phyloP scores from a whole-genome alignment of 1,140 invertebrate genomes.

The Hyposmocoma kahamanoa region DNA sequence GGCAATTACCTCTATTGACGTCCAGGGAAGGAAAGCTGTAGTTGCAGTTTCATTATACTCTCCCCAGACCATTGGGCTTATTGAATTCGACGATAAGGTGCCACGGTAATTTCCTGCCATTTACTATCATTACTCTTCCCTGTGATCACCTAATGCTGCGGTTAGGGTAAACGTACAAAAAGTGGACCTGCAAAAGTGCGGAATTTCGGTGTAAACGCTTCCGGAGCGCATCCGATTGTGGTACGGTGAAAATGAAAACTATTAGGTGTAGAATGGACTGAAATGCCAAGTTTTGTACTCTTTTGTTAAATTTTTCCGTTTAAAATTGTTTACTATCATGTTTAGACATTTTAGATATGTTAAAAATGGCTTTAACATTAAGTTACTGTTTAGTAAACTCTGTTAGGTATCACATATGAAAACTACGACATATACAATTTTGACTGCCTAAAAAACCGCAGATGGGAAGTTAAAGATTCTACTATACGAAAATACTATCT shows the following conservation, averaged over 20 bases:
- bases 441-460: too few species aligned
- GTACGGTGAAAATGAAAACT: neutral
- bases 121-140: constrained; percentile 64
- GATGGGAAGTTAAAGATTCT: too few species aligned
- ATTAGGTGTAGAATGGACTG: too few species aligned
- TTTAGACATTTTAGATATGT: too few species aligned
- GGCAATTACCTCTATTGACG: constrained; percentile 57
- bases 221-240: neutral
- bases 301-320: too few species aligned
- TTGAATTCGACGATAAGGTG: constrained; percentile 69
- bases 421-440: too few species aligned
- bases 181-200: neutral
- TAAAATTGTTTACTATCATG: too few species aligned
- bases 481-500: too few species aligned
- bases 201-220: constrained; percentile 1
- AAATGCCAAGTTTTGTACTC: too few species aligned
- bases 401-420: too few species aligned
- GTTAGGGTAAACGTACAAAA: constrained; percentile 27
- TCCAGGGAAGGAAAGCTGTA: constrained; percentile 30
- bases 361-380: too few species aligned
- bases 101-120: constrained; percentile 68
- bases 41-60: constrained; percentile 67
- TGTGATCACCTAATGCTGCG: constrained; percentile 48
- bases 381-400: too few species aligned
- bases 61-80: constrained; percentile 52